Evolutionary conservation across 2,797 vertebrate genomes (phyloP).

Genomic region (Mus spretus): DNA sequence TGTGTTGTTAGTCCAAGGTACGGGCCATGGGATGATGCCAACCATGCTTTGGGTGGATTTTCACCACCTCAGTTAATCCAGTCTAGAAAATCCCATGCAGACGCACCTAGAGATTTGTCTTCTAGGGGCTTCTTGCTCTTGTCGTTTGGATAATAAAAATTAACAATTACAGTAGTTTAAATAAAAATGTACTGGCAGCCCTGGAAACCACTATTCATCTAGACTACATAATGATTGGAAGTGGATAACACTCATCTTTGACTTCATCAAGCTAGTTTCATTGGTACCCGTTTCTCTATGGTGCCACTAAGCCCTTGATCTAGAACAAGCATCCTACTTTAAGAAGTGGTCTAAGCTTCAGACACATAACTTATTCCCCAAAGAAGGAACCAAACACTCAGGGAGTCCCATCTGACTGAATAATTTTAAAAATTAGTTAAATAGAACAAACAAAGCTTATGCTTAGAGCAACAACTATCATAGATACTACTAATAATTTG

Average conservation of each 20-base stretch:
- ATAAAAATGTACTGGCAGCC: neutral
- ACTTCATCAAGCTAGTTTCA: neutral
- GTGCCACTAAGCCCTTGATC: neutral
- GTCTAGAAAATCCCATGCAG: neutral
- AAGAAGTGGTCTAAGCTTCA: neutral
- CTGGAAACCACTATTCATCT: neutral
- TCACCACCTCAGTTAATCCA: neutral
- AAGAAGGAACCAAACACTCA: neutral
- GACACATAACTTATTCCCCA: neutral
- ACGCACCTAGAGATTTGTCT: neutral
- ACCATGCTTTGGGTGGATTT: neutral
- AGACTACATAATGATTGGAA: rapidly evolving
- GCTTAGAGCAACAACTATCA: neutral
- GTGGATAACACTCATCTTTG: neutral
- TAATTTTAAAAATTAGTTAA: neutral
- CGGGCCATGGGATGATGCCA: neutral
- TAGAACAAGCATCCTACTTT: neutral
- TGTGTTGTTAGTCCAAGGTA: neutral
- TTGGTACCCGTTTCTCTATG: neutral
- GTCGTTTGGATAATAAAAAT: neutral
- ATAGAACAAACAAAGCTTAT: neutral
- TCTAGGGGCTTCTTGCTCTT: neutral
- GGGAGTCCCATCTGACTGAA: neutral
- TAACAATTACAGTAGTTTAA: neutral
- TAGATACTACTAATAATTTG: neutral